Conservation (phyloP, 2,113 vertebrate species). For the Montifringilla adamsi region DNA sequence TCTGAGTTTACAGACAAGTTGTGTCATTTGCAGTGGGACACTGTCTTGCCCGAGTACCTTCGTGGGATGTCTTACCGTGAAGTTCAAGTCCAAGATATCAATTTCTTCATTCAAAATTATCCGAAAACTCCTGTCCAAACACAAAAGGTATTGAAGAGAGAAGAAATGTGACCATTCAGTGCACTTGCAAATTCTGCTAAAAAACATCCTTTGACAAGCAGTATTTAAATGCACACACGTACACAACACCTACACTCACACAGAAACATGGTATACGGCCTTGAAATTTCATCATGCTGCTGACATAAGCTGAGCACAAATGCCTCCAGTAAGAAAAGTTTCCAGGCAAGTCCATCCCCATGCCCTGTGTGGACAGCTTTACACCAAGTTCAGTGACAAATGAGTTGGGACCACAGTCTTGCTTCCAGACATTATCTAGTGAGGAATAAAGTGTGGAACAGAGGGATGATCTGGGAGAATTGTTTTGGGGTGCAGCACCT, state of each 20-base stretch:
- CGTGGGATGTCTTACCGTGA: conserved; percentile 49
- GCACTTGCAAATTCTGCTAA: not conserved
- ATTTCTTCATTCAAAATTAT: conserved; percentile 40
- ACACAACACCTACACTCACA: not conserved
- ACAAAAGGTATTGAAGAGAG: not conserved
- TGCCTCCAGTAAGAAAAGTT: not conserved
- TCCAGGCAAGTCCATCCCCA: not conserved
- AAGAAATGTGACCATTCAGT: not conserved
- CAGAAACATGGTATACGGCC: not conserved
- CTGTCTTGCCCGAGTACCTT: not conserved
- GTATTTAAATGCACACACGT: not conserved
- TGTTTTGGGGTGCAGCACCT: not conserved
- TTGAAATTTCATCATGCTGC: not conserved
- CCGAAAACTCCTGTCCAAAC: conserved; percentile 29
- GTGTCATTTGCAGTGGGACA: not conserved
- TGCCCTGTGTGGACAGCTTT: not conserved
- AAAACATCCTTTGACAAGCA: not conserved
- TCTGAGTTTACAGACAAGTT: not conserved
- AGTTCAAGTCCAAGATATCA: conserved; percentile 48
- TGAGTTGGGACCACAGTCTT: not conserved
- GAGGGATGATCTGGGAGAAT: not conserved
- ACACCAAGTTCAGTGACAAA: not conserved
- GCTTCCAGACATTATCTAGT: not conserved
- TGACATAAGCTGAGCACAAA: not conserved
- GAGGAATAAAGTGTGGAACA: not conserved